Evolutionary conservation across 1,140 invertebrate species (phyloP), one percentile per base, ranked within the genome.

Genomic region (Ptiloglossa arizonensis): DNA sequence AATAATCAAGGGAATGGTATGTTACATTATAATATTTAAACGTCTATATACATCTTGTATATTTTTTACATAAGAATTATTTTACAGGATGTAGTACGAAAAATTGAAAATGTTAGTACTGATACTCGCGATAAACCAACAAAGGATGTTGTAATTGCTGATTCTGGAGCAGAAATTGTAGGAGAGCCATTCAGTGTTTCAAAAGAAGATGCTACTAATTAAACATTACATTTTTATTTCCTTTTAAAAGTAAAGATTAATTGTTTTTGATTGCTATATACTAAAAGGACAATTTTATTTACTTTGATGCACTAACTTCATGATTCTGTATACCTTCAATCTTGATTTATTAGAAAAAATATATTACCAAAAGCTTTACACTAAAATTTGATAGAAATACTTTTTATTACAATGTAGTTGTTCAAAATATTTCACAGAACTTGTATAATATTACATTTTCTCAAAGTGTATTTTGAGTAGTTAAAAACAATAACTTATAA

Each of bases 1-100:
- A 94, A 91, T 99, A 60, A 83, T 98, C 32, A 95, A 96, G 86
- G 97, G 98, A 93, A 98, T 98, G 97, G 97, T 96, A 94, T 92
- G 93, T 88, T 56, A 69, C n/a, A 67, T 77, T 71, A 50, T 29
- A 52, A 19, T 22, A 2, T 41, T 19, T 24, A 48, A 29, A 35
- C 6, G 1, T 19, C 41, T 54, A 62, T 38, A 38, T 29, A 38
- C 62, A 68, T 29, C 15, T 29, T 52, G 70, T 5, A 68, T 27
- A 54, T 56, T 29, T 41, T 44, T 76, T 38, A 24, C 9, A 6
- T 44, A 57, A 9, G 35, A 32, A 24, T 62, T 32, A 29, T 64
- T 27, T 94, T 95, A 44, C 91, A 97, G 96, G 94, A 96, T 93
- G 91, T 98, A 68, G 95, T 99, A 13, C 95, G 96, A 63, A 97